phyloP scores from a whole-genome alignment of 2,888 invertebrate species.

The Tenthredo distinguenda region DNA sequence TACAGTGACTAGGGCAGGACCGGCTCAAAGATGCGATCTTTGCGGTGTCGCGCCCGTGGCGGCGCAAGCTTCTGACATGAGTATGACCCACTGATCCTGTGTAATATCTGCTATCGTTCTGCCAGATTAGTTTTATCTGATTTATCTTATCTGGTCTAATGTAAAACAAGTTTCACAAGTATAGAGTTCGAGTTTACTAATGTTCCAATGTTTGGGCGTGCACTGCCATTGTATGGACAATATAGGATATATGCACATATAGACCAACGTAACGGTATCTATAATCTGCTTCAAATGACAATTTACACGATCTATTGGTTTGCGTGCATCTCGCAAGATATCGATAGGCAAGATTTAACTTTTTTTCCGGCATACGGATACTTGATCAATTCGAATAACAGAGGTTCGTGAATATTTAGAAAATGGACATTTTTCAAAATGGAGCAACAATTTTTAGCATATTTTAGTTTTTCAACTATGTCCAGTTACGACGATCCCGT shows the following conservation, averaged over 20 bases:
- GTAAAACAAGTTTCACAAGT: neutral
- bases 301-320: neutral
- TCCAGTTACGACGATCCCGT: neutral
- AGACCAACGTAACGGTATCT: neutral
- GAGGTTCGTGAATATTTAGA: neutral
- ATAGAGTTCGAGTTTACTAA: neutral
- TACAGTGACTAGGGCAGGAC: neutral
- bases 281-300: neutral
- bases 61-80: too few relatives aligned
- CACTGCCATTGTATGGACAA: neutral
- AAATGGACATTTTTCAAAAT: neutral
- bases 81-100: too few relatives aligned
- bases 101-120: too few relatives aligned
- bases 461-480: neutral
- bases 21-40: too few relatives aligned
- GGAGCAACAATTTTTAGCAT: neutral
- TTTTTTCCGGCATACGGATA: neutral
- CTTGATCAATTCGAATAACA: neutral
- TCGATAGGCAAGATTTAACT: neutral
- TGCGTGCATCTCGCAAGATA: neutral
- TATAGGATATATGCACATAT: neutral
- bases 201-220: neutral
- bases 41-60: too few relatives aligned
- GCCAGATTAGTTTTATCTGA: too few relatives aligned
- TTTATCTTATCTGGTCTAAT: neutral